Base-by-base conservation (phyloP, 2,113 vertebrate species). In the Columba livia region DNA sequence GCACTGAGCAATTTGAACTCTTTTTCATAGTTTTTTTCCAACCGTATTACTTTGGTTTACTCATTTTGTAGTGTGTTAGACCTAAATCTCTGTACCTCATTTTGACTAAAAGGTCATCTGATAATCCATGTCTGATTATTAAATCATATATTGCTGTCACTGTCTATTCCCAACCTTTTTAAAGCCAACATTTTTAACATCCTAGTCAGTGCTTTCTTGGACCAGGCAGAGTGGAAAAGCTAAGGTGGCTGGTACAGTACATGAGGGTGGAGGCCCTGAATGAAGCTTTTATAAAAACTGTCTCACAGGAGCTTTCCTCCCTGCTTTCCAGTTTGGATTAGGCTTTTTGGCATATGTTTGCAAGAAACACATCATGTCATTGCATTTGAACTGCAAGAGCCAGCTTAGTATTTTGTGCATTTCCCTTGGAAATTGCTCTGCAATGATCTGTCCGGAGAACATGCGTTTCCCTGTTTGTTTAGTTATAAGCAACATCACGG, bases 201-300 rank as follows among this genome's bases (percentile, higher is more conserved):
- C 21, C 25, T 58, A 51, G 31, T 94, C 0, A 0, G 50, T 84
- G 61, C 50, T 93, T 69, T 96, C 83, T 86, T 96, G 94, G 85
- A 87, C n/a, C 50, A 89, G 36, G 12, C n/a, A 79, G 65, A 86
- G 54, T 85, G 90, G 96, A 96, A 97, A 97, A 96, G 65, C 54
- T 42, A 95, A 94, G 96, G 90, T 95, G 70, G 85, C 83, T 93
- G 80, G 61, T 90, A 73, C 61, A 66, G 73, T 72, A 70, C 66
- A 72, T 65, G 86, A 89, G 92, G 96, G 96, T 70, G 94, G 96
- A 96, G 95, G 77, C 90, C 57, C 70, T 95, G 88, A 93, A 95
- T 94, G 90, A 92, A 95, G 73, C 88, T 81, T 95, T 94, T 69
- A 79, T 96, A 75, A 87, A 81, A 90, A 42, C 51, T 80, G 64